These are phyloP conservation scores for Aplocera efformata DNA, from an alignment of 2,888 invertebrate species.

Conservation along the genomic window DNA sequence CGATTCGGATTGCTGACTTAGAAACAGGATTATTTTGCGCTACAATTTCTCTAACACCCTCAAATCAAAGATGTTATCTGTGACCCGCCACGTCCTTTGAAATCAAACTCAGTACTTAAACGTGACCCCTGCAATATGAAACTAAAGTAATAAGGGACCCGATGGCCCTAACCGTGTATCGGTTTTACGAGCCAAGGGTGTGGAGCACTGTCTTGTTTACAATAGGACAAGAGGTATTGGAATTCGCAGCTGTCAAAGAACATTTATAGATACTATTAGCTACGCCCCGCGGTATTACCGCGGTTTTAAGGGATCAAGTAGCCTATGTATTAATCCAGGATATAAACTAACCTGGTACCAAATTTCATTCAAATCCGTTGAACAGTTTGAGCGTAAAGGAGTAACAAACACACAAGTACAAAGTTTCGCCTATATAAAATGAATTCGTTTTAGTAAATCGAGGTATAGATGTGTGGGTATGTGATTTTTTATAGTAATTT, in stretches of 20 bases:
- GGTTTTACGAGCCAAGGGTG: constrained; percentile 52
- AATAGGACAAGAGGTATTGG: constrained; percentile 27
- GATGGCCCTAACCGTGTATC: constrained; percentile 46
- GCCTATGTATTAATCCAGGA: too few species aligned
- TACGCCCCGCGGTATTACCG: too few species aligned
- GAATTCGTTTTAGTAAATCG: too few species aligned
- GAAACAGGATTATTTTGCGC: not conserved
- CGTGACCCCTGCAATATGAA: constrained; percentile 38
- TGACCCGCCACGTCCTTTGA: constrained; percentile 21
- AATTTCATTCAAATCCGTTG: too few species aligned
- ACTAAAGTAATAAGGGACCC: constrained; percentile 42
- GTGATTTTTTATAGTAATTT: too few species aligned
- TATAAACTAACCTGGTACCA: too few species aligned
- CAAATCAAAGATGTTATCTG: constrained; percentile 16
- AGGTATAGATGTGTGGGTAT: too few species aligned
- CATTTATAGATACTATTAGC: not conserved
- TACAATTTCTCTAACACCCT: constrained; percentile 1
- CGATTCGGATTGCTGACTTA: too few species aligned
- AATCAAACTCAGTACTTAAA: constrained; percentile 36
- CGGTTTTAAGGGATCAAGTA: too few species aligned
- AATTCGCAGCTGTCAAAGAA: constrained; percentile 4
- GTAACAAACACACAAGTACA: too few species aligned
- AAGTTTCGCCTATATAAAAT: too few species aligned
- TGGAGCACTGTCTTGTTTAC: constrained; percentile 48
- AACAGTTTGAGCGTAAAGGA: too few species aligned